Evolutionary conservation across 1,140 invertebrate species (phyloP), one percentile per base, ranked within the genome.

Genomic region (Thaumatotibia leucotreta): DNA sequence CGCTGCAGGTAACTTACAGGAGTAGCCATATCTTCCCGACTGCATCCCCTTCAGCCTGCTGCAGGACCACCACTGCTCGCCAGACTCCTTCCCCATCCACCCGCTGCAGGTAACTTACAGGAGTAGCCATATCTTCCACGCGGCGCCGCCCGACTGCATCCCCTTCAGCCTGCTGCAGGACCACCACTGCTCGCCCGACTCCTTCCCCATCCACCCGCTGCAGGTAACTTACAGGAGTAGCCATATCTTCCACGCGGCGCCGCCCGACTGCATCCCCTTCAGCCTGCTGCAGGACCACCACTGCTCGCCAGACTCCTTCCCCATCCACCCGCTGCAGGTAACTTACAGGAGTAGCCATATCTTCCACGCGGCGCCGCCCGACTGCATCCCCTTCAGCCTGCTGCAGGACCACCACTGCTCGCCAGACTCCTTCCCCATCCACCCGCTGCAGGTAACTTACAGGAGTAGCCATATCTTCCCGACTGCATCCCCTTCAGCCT

Each of bases 321-420:
- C 92, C 27, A 91, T 92, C 63, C 92, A 93, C 77, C 88, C 89
- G 31, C 83, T 93, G 65, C 93, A 93, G 85, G 91, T 92, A 72
- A n/a, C n/a, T n/a, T n/a, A n/a, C n/a, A n/a, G n/a, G n/a, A n/a
- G n/a, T n/a, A n/a, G n/a, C n/a, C n/a, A n/a, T n/a, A n/a, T n/a
- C n/a, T n/a, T n/a, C n/a, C n/a, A n/a, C n/a, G n/a, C n/a, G n/a
- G n/a, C n/a, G n/a, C n/a, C n/a, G n/a, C n/a, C n/a, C n/a, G n/a
- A n/a, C n/a, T n/a, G 94, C 82, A 98, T 98, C 92, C 91, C 89
- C 63, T 94, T 97, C 35, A 97, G 97, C 58, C 89, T 99, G 69
- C 93, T 98, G 24, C 95, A 95, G 64, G 98, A 99, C 91, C 98
- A 98, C 88, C 93, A 93, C 70, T 99, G 98, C 92, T 94, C 95